Base-by-base conservation (phyloP, 2,797 vertebrate species). In the Rhadinocentrus ornatus region DNA sequence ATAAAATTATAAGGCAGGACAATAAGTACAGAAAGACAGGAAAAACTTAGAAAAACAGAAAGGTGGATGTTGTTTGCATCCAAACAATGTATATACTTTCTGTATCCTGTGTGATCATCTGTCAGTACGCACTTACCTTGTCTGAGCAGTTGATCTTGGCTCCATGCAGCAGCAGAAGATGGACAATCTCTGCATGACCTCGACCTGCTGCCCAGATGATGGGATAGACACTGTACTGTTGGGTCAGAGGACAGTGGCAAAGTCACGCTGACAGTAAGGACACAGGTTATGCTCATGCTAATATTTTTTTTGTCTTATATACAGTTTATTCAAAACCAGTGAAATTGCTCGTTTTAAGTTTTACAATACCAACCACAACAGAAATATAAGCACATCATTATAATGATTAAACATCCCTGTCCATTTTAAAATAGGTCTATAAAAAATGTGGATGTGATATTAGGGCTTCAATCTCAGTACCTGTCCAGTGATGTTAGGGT, bases 101-200 rank as follows among this genome's bases (percentile, higher is more conserved):
- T 32, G 55, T 53, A 16, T 69, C 46, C 59, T 48, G 64, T 66
- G 61, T 54, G 52, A 74, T 62, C 71, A 75, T 82, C 60, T 72
- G 66, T 77, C 68, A 67, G 74, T n/a, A 18, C 66, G 54, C 57
- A 73, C 90, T 86, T 89, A 99, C 98, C 96, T 99, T 99, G 90
- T 99, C 98, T 27, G 97, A 99, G 88, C 98, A 99, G 94, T 99
- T 99, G 92, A 98, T 97, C 90, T 99, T 99, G 73, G 96, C 97
- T 69, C 96, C 97, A 7, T 97, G 86, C 67, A 96, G 94, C 75
- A 99, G 91, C 61, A 99, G 88, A n/a, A 97, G 95, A 78, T 95
- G 94, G 44, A 99, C 97, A 73, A 99, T 97, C 77, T 96, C 96
- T 0, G 94, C 95, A 12, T 99, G 97, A 75, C 98, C 98, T 65